Evolutionary conservation across 2,888 invertebrate species (phyloP), one percentile per base, ranked within the genome.

Genomic region (Torymus auratus): DNA sequence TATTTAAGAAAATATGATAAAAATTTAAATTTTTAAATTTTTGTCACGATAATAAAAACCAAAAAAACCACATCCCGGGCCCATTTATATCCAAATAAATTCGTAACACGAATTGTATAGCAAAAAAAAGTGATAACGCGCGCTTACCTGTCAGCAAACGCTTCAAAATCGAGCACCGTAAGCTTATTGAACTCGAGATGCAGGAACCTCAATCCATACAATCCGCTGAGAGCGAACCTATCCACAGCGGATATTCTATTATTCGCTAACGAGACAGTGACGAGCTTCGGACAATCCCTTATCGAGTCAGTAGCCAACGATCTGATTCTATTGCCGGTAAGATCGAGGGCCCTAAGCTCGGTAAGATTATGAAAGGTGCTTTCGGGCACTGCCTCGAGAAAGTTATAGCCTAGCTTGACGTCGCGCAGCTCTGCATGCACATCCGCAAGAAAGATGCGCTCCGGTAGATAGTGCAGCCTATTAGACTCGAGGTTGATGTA

Each of bases 401-500:
- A 94, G 91, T 97, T 97, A 89, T 96, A 96, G 2, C 96, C 96
- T 75, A 97, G 92, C 86, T 97, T 94, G 60, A 97, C 93, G 89
- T 97, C 96, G 75, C 94, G 94, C 72, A 97, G 91, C 85, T 95
- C 94, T 12, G 94, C 92, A 85, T 97, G 96, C 5, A 94, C 91
- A 76, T 94, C 94, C 2, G 94, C 92, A 85, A 94, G 93, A 85
- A 96, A 95, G 67, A 96, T 92, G 82, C 94, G 94, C 55, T 92
- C 92, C 0, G 95, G 95, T 79, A 97, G 92, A 62, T 93, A 92
- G 82, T 94, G 94, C 13, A 98, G 92, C n/a, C 84, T 62, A 91
- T 98, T 98, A 75, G 96, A 96, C 88, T 97, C 97, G 87, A 98
- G 91, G 91, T 97, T 97, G 78, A 97, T 92, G 91, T 97, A 97